phyloP scores from a whole-genome alignment of 2,113 vertebrate genomes.

The Entomyzon cyanotis region DNA sequence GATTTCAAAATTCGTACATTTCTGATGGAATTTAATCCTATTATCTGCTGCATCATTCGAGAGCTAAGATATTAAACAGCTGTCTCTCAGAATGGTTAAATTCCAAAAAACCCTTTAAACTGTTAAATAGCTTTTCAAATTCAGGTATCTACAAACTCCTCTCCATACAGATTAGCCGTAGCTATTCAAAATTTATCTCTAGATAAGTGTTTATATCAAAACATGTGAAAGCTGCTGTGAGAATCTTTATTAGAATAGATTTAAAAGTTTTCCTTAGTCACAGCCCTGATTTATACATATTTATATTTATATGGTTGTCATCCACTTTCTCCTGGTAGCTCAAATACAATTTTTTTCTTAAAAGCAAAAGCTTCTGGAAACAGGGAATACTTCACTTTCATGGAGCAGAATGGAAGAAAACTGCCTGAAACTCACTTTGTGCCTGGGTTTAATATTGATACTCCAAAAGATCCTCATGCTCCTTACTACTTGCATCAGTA shows the following conservation, averaged over 20 bases:
- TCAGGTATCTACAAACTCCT: constrained; percentile 8
- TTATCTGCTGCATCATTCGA: constrained; percentile 49
- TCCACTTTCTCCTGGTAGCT: background rate
- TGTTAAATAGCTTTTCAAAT: constrained; percentile 51
- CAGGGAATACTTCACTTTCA: background rate
- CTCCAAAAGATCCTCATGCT: background rate
- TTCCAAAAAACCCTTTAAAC: constrained; percentile 6
- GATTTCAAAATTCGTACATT: background rate
- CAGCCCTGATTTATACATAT: background rate
- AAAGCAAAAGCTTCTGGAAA: background rate
- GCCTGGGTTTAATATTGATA: background rate
- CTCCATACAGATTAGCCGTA: constrained; percentile 33
- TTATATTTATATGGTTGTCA: background rate
- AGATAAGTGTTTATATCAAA: background rate
- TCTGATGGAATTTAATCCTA: constrained; percentile 39
- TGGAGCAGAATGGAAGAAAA: background rate
- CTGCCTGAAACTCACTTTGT: background rate
- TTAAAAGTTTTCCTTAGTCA: background rate
- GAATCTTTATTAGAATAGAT: background rate
- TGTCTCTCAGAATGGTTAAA: constrained; percentile 18
- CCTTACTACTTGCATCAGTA: background rate
- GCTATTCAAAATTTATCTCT: constrained; percentile 18
- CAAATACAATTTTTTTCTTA: background rate
- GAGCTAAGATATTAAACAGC: constrained; percentile 43
- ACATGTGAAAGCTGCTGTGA: background rate